Percentiles rank a stretch among this genome's conserved stretches.
Evolutionary conservation across 2,797 vertebrate genomes (phyloP).

Genomic region (Myiothlypis coronata): DNA sequence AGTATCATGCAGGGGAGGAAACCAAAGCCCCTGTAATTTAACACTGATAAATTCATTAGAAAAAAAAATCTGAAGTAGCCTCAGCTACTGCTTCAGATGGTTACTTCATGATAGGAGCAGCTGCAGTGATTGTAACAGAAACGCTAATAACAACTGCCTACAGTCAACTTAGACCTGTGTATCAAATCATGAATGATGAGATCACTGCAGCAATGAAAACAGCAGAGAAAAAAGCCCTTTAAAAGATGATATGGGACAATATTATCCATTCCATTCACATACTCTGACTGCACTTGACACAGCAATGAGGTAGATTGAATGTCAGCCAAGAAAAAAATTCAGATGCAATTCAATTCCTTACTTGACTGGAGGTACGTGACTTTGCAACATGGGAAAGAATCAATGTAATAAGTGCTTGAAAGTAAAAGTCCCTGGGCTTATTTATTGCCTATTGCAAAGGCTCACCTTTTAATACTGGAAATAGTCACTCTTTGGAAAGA

Average conservation of each 20-base stretch:
- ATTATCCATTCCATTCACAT: background rate
- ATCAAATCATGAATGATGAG: background rate
- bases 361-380: constrained; percentile 14
- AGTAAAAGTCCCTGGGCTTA: background rate
- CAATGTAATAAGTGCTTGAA: background rate
- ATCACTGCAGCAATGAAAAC: constrained; percentile 20
- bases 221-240: background rate
- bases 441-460: background rate
- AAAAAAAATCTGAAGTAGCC: background rate
- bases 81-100: background rate
- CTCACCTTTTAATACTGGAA: background rate
- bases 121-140: background rate
- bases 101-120: background rate
- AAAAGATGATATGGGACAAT: background rate
- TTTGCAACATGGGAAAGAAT: background rate
- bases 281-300: background rate
- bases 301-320: constrained; percentile 20
- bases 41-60: background rate
- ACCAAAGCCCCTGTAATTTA: background rate
- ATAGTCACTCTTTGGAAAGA: background rate
- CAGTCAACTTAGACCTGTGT: background rate
- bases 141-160: background rate
- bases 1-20: background rate
- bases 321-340: constrained; percentile 22
- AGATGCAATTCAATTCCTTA: constrained; percentile 31